A percentile compares a stretch with the other conserved stretches of the same genome.
Evolutionary conservation across 2,888 invertebrate genomes (phyloP).

Genomic region (Hoplodrina ambigua): DNA sequence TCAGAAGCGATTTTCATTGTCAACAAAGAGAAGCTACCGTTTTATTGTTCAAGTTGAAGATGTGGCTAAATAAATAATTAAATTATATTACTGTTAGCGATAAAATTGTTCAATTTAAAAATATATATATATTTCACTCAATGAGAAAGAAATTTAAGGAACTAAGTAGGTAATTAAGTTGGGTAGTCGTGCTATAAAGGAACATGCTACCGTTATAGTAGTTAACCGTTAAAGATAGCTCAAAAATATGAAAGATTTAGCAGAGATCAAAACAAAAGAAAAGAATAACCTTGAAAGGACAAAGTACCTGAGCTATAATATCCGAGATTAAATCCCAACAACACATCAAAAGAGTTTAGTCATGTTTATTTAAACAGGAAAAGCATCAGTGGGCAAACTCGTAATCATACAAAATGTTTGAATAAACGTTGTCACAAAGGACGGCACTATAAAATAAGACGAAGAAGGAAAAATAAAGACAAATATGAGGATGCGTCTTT

Average conservation of each 20-base stretch:
- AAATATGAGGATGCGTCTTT: conserved; percentile 77
- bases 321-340: conserved; percentile 21
- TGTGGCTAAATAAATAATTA: not conserved
- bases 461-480: conserved; percentile 73
- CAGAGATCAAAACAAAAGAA: not conserved
- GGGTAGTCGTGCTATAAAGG: no score
- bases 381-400: conserved; percentile 60
- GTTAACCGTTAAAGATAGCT: no score
- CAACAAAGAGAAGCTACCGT: not conserved
- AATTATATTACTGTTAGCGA: no score
- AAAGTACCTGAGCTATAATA: conserved; percentile 28
- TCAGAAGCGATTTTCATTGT: not conserved
- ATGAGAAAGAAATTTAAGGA: no score
- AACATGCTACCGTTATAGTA: no score
- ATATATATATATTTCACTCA: no score
- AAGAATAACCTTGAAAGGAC: conserved; percentile 29
- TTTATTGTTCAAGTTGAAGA: not conserved
- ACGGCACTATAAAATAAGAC: conserved; percentile 70
- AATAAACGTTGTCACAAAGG: conserved; percentile 71
- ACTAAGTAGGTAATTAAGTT: no score
- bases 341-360: conserved; percentile 54
- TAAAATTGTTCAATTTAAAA: no score
- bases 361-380: conserved; percentile 53
- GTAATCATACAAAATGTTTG: conserved; percentile 66
- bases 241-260: no score